Evolutionary conservation across 2,113 vertebrate genomes (phyloP), one percentile per base, ranked within the genome.

Genomic region (Gymnogyps californianus): DNA sequence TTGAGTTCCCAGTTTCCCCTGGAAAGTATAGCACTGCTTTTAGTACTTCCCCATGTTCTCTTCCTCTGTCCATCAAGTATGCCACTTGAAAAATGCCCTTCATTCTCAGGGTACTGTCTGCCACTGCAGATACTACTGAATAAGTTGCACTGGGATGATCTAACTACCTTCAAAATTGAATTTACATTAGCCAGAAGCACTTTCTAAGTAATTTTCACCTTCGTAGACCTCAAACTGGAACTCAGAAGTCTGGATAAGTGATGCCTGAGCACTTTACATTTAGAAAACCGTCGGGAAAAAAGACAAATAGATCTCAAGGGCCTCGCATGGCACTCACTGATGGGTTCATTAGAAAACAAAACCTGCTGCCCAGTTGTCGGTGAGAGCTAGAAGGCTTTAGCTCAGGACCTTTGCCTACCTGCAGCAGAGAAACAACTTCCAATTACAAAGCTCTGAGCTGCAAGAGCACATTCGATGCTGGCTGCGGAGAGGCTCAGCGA

Each of bases 171-270:
- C 61, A 83, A 77, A 93, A 83, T 13, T 70, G 62, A 77, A 90
- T 81, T 95, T 86, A 65, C 70, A 85, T 96, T 90, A 95, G 71
- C 62, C 93, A 94, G 82, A 95, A 94, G 89, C 94, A 77, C 62
- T 80, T 93, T 70, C 77, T 66, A 94, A 91, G 84, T 84, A 89
- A 91, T 77, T 91, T 82, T 77, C 89, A 85, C 94, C 87, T 95
- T 85, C 3, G 7, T 6, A 65, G 90, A 92, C 77, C 81, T 95
- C 89, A 93, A 64, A 83, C 32, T 3, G 2, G 75, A 95, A 64
- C 70, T 70, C 84, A 51, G 51, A 85, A 96, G 55, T 72, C 49
- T 44, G 75, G n/a, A 9, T 96, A 95, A 97, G 82, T 51, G 89
- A 95, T 77, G 91, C 55, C 58, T 59, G 54, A 85, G 67, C 71